Evolutionary conservation across 2,797 vertebrate species (phyloP).

Genomic region (Pseudopleuronectes americanus): DNA sequence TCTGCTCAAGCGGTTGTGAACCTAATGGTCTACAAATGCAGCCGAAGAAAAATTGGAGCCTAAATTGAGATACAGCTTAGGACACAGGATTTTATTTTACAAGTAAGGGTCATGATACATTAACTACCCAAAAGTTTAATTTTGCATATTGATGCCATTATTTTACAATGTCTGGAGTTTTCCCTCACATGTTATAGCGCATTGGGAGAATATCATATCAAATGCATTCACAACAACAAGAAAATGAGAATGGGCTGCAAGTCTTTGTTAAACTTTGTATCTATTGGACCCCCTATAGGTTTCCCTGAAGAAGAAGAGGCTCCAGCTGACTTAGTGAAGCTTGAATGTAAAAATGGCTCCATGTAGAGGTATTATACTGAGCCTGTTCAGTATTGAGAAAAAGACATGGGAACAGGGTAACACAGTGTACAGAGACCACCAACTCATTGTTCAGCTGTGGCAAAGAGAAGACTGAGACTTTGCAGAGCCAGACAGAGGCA

Average conservation of each 20-base stretch:
- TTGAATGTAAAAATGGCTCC: conserved; percentile 54
- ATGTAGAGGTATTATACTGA: conserved; percentile 50
- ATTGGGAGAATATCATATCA: too few relatives aligned
- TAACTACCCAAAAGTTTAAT: too few relatives aligned
- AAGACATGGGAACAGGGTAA: conserved; percentile 27
- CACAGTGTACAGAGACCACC: conserved; percentile 7
- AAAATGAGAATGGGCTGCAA: conserved; percentile 19
- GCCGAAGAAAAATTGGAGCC: too few relatives aligned
- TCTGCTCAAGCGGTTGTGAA: too few relatives aligned
- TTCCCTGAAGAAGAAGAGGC: conserved; percentile 51
- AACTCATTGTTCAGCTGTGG: conserved; percentile 2
- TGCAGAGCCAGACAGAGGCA: too few relatives aligned
- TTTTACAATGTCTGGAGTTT: too few relatives aligned
- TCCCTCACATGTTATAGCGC: background rate
- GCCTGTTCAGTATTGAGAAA: conserved; percentile 37
- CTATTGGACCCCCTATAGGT: conserved; percentile 39
- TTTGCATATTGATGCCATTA: too few relatives aligned
- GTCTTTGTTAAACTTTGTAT: conserved; percentile 26
- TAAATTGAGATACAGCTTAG: background rate
- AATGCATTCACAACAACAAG: too few relatives aligned
- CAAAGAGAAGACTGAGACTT: conserved; percentile 2
- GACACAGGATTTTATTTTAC: background rate
- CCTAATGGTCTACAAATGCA: too few relatives aligned
- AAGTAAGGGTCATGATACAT: too few relatives aligned
- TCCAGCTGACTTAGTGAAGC: conserved; percentile 32